phyloP scores from a whole-genome alignment of 2,888 invertebrate genomes.

The Caenorhabditis panamensis region DNA sequence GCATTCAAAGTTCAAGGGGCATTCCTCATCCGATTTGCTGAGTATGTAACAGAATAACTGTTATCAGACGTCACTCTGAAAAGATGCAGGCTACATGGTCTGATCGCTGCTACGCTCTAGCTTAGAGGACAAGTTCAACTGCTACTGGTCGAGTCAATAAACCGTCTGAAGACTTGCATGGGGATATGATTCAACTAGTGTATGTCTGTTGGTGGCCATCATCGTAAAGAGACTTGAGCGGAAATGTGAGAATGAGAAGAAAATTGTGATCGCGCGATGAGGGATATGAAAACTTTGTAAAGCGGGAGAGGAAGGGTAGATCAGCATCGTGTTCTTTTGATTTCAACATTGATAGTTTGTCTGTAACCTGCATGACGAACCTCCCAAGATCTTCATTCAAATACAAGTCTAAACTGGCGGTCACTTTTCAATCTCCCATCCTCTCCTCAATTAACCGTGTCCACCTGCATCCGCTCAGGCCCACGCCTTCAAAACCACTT shows the following conservation, averaged over 20 bases:
- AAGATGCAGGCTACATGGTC: conserved; percentile 12
- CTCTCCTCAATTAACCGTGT: not conserved
- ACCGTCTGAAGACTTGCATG: conserved; percentile 16
- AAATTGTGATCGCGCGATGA: conserved; percentile 44
- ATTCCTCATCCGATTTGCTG: no score
- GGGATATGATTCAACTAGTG: conserved; percentile 34
- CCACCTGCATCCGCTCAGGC: no score
- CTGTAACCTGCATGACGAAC: not conserved
- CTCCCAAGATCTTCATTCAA: not conserved
- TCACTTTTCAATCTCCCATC: not conserved
- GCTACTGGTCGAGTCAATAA: conserved; percentile 12
- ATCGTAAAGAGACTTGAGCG: conserved; percentile 20
- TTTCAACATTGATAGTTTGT: conserved; percentile 1
- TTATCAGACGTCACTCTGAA: conserved; percentile 6
- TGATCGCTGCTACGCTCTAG: conserved; percentile 37
- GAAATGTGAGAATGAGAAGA: conserved; percentile 23
- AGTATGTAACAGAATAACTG: no score
- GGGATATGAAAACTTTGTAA: conserved; percentile 45
- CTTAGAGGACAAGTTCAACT: conserved; percentile 24
- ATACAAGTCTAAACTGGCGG: not conserved
- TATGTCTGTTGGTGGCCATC: conserved; percentile 20
- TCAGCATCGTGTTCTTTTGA: conserved; percentile 11
- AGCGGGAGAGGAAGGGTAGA: not conserved
- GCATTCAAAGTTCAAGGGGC: no score
- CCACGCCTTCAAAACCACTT: conserved; percentile 1